Evolutionary conservation across 2,113 vertebrate genomes (phyloP), one percentile per base, ranked within the genome.

Genomic region (Melozone crissalis): DNA sequence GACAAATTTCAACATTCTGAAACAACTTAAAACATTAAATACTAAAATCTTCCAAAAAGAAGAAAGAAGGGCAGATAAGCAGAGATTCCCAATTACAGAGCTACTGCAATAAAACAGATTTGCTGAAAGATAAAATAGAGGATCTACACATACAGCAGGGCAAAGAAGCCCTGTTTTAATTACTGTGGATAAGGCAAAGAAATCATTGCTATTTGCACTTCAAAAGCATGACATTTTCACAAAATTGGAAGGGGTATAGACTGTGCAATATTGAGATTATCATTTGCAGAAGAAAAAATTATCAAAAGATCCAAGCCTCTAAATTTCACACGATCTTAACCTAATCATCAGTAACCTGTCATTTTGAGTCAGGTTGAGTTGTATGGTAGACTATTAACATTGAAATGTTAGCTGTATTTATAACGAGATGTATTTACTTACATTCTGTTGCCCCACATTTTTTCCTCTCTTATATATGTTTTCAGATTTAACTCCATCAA

Each of bases 151-250:
- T 76, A 54, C 12, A 89, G 41, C 31, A 92, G 77, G 77, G 90
- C 39, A 95, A 91, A 95, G 57, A 46, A 94, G 9, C 14, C 26
- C 23, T 75, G 54, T 90, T 90, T 91, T 95, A 96, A 97, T 96
- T 94, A 95, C 71, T 92, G 46, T 73, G 79, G 65, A 81, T 87
- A 91, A 94, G 95, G 94, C 62, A 89, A 91, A 95, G 88, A 62
- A 86, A 89, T 91, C 88, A 79, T 77, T 51, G n/a, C 43, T 69
- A 93, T 95, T 94, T 96, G 86, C 90, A 97, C 85, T 92, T 96
- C 91, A 94, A 96, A 97, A 95, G 61, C 55, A 74, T 79, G 91
- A 84, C 24, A 76, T 91, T 93, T 95, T 58, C 86, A 92, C 31
- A 90, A 74, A 95, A 93, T 71, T 79, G 66, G 54, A 88, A 94